Evolutionary conservation across 1,140 invertebrate genomes (phyloP).

Genomic region (Physella acuta): DNA sequence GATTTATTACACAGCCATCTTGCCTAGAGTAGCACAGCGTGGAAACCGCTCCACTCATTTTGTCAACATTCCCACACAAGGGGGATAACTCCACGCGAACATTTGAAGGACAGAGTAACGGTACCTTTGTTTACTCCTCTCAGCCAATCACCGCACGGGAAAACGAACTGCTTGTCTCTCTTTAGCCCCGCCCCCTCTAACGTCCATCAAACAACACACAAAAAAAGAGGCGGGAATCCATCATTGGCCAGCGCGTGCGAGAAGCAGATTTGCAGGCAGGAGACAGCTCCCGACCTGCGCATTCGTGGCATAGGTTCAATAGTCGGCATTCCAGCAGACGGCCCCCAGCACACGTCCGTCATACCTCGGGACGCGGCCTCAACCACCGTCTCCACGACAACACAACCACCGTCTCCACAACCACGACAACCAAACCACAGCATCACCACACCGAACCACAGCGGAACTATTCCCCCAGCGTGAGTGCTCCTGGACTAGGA

Average conservation of each 20-base stretch:
- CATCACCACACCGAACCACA: background rate
- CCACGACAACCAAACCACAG: background rate
- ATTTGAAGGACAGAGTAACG: background rate
- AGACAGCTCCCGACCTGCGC: background rate
- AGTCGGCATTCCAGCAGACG: conserved; percentile 20
- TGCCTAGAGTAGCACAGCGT: too few species aligned
- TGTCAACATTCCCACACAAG: too few species aligned
- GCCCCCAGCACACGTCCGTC: too few species aligned
- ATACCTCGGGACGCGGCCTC: background rate
- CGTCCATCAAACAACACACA: conserved; percentile 21
- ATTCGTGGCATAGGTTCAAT: conserved; percentile 21
- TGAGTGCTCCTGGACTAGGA: too few species aligned
- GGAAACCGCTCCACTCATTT: too few species aligned
- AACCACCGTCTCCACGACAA: background rate
- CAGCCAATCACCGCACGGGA: conserved; percentile 1
- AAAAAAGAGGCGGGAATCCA: background rate
- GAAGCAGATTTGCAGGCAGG: background rate
- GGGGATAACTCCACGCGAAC: too few species aligned
- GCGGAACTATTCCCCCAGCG: background rate
- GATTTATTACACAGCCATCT: too few species aligned
- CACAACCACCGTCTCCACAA: background rate
- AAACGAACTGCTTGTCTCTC: background rate
- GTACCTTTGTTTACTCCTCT: background rate
- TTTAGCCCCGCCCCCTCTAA: conserved; percentile 4
- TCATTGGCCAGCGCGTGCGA: conserved; percentile 1